phyloP scores from a whole-genome alignment of 2,797 vertebrate species.

The Malurus splendens region DNA sequence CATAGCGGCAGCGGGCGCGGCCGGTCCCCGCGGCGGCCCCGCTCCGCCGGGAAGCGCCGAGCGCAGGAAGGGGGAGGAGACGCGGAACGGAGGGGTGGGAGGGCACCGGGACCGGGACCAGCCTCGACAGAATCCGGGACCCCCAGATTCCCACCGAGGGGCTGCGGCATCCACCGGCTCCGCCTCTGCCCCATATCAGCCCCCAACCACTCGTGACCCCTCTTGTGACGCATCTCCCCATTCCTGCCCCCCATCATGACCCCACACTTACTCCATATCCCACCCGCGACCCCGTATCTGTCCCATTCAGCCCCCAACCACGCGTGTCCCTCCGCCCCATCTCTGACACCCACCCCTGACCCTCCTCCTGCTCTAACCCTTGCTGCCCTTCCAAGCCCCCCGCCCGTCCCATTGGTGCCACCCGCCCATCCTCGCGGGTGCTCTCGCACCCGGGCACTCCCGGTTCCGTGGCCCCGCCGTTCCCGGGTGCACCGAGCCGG shows the following conservation, averaged over 20 bases:
- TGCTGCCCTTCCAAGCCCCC: not conserved
- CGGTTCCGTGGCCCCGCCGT: not conserved
- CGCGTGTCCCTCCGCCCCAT: not conserved
- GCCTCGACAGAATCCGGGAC: not conserved
- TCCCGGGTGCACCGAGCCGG: not conserved
- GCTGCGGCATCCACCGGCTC: not conserved
- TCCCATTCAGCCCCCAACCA: not conserved
- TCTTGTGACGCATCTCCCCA: not conserved
- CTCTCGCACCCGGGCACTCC: not conserved
- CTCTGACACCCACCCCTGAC: not conserved
- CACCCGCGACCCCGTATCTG: not conserved
- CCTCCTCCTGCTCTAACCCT: not conserved
- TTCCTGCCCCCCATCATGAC: not conserved
- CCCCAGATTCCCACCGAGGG: not conserved
- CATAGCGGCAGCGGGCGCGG: not conserved
- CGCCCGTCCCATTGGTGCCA: not conserved
- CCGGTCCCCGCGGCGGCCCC: not conserved
- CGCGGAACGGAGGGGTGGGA: not conserved
- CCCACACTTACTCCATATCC: too few species aligned
- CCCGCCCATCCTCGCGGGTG: not conserved
- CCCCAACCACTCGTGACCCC: not conserved
- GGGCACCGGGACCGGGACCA: not conserved
- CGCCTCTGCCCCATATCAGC: not conserved
- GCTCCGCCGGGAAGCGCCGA: not conserved
- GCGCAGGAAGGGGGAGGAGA: conserved; percentile 24